A percentile compares a stretch with the other conserved stretches of the same genome.
These are phyloP conservation scores for Luperina testacea DNA, from an alignment of 2,888 invertebrate genomes.

Conservation along the genomic window DNA sequence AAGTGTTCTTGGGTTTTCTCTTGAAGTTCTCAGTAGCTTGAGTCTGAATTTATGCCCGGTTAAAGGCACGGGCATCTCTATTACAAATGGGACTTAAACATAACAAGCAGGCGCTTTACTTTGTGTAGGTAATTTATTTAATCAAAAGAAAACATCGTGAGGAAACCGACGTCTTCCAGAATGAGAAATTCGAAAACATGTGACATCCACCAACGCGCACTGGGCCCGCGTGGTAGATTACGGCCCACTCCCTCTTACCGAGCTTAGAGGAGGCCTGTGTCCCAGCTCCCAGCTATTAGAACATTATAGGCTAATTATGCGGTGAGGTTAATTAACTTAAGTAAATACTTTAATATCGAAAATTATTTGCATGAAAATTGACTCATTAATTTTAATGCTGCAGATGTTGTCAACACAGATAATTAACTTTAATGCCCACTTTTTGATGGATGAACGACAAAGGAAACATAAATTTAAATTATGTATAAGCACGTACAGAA, in stretches of 20 bases:
- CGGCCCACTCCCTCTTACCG: not conserved
- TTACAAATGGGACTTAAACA: no score
- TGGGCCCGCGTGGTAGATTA: not conserved
- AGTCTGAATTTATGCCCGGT: no score
- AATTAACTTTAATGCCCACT: slow-evolving; percentile 43
- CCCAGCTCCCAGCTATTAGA: not conserved
- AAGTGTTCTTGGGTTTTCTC: no score
- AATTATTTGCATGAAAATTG: slow-evolving; percentile 37
- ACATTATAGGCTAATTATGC: not conserved
- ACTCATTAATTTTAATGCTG: slow-evolving; percentile 34
- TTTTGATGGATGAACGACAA: slow-evolving; percentile 38
- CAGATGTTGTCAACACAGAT: slow-evolving; percentile 37
- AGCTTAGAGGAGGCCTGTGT: not conserved
- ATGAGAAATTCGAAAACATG: not conserved
- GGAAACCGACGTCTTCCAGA: not conserved
- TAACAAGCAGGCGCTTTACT: no score
- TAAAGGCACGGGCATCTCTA: no score
- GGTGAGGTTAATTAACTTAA: not conserved
- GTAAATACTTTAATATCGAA: slow-evolving; percentile 14
- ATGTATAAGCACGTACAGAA: slow-evolving; percentile 30
- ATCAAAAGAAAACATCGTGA: no score
- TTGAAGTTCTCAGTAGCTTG: no score
- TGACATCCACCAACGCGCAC: not conserved
- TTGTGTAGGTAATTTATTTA: no score
- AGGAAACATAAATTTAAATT: slow-evolving; percentile 17